Evolutionary conservation across 2,797 vertebrate genomes (phyloP), one percentile per base, ranked within the genome.

Genomic region (Gadopsis bispinosus): DNA sequence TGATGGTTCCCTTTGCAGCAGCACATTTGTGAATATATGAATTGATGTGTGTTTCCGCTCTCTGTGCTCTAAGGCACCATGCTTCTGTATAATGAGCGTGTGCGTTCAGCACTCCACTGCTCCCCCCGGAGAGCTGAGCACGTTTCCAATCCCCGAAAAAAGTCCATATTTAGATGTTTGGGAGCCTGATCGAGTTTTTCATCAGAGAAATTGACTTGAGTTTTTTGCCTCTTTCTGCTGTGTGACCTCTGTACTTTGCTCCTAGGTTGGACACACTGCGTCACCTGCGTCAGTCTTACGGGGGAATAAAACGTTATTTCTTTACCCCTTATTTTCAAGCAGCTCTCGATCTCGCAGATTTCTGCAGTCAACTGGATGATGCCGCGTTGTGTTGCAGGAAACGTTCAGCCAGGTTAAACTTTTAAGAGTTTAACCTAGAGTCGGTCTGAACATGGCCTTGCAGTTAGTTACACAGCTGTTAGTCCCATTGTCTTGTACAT

Each of bases 1-100:
- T 47, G n/a, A 73, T 47, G 7, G 50, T 58, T 88, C 74, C 51
- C 71, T 62, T 47, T 79, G 55, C 71, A 39, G 74, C 69, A 33
- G 33, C 63, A 69, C 55, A 12, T 77, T 76, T 58, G 68, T 56
- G 70, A 59, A 66, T 62, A 8, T 31, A 22, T 68, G 61, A 55
- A 50, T 75, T 55, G 26, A 26, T 0, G 7, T 58, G 65, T 51
- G 22, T 63, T 37, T 33, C 4, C 51, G 72, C 56, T 73, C 26
- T 67, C 39, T 19, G 48, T 35, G 74, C 61, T 76, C 20, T 7
- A 2, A 82, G 70, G 56, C 79, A 31, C 1, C 37, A 63, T 29
- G 68, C 39, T 59, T 51, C 72, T 79, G 62, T 51, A 31, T 70
- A 26, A 72, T 16, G 33, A n/a, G 55, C 64, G 59, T 55, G 43